These are phyloP conservation scores for Lucifuga dentata DNA, from an alignment of 2,113 vertebrate species.

Conservation along the genomic window DNA sequence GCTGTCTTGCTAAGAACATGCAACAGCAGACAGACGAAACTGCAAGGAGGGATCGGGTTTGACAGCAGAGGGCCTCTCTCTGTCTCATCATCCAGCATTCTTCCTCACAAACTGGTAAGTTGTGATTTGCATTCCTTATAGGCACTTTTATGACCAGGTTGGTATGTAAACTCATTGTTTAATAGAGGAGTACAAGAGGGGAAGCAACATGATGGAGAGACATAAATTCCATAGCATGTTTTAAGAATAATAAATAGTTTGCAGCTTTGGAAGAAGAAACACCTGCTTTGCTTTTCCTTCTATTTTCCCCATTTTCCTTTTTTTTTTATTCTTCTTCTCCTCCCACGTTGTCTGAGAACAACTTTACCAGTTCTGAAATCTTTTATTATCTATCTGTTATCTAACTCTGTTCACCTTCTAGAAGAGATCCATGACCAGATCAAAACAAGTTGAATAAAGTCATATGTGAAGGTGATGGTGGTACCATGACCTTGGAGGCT, in stretches of 20 bases:
- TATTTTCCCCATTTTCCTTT: not conserved
- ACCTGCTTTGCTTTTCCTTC: not conserved
- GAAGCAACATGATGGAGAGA: not conserved
- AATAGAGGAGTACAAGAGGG: not conserved
- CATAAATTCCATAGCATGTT: not conserved
- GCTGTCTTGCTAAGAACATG: conserved; percentile 59
- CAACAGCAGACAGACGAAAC: conserved; percentile 36
- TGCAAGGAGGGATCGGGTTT: not conserved
- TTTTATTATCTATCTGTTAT: not conserved
- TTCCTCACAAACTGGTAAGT: conserved; percentile 44
- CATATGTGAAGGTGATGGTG: not conserved
- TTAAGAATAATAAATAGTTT: not conserved
- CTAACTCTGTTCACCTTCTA: not conserved
- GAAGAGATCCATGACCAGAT: conserved; percentile 1
- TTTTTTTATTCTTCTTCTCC: not conserved
- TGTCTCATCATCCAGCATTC: not conserved
- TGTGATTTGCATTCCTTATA: conserved; percentile 17
- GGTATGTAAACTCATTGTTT: not conserved
- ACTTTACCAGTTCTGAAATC: conserved; percentile 12
- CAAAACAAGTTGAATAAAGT: conserved; percentile 22
- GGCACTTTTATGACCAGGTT: not conserved
- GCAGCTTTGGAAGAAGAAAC: no score
- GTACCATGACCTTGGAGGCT: not conserved
- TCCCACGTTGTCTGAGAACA: not conserved
- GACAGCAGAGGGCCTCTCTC: conserved; percentile 24